Conservation (phyloP, 2,797 vertebrate genomes). For the Esox masquinongy region DNA sequence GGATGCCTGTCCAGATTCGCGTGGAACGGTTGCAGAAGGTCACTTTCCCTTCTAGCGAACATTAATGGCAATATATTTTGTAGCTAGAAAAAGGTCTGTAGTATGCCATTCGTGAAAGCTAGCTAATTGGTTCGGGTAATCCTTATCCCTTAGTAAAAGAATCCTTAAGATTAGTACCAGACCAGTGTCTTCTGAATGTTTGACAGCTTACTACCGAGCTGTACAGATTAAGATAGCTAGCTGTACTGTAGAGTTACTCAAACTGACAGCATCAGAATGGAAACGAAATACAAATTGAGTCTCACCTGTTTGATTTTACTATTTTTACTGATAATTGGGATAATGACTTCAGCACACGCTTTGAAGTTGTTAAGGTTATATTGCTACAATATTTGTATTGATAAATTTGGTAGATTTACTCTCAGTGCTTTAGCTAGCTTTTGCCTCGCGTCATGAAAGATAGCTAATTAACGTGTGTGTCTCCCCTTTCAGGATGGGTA, state of each 20-base stretch:
- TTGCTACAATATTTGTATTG: not conserved
- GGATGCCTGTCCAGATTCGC: constrained; percentile 17
- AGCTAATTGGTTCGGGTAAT: not conserved
- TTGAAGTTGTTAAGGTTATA: not conserved
- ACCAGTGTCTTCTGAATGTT: not conserved
- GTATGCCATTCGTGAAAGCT: not conserved
- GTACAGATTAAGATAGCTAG: not conserved
- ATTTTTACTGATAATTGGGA: not conserved
- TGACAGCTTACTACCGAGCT: not conserved
- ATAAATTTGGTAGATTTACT: not conserved
- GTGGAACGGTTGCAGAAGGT: constrained; percentile 23
- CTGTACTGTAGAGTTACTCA: too few species aligned
- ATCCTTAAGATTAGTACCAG: not conserved
- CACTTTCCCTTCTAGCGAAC: not conserved
- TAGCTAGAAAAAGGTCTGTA: not conserved
- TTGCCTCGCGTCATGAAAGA: not conserved
- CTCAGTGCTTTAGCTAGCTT: not conserved
- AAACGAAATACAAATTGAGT: not conserved
- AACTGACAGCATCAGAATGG: not conserved
- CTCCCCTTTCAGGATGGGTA: constrained; percentile 73
- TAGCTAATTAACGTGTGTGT: not conserved
- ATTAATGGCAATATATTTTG: not conserved
- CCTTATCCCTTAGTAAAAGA: not conserved
- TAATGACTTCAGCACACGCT: not conserved
- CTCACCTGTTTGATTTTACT: not conserved